A percentile compares a stretch with the other conserved stretches of the same genome.
Conservation (phyloP, 2,888 invertebrate species). For the Thereva unica region DNA sequence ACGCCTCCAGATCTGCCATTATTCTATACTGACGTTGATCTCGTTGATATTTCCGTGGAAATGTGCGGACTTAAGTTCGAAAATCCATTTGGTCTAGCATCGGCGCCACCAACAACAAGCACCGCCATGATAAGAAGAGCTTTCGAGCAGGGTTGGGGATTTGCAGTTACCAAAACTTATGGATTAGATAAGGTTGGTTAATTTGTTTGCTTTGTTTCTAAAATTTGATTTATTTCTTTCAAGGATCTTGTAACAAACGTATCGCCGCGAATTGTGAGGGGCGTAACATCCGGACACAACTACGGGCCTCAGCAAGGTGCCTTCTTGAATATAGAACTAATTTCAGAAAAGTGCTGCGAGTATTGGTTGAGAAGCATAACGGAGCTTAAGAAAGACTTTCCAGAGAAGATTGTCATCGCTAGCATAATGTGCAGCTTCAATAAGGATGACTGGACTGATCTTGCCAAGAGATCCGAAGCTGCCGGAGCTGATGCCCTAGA, state of each 20-base stretch:
- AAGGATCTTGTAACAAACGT: slow-evolving; percentile 95
- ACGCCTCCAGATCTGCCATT: slow-evolving; percentile 78
- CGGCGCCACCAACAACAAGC: slow-evolving; percentile 94
- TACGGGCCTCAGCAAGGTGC: slow-evolving; percentile 96
- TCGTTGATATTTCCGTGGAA: slow-evolving; percentile 90
- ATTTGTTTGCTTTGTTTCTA: background rate
- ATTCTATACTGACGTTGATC: slow-evolving; percentile 90
- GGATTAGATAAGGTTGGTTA: slow-evolving; percentile 81
- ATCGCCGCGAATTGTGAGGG: slow-evolving; percentile 93
- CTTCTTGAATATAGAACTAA: slow-evolving; percentile 96
- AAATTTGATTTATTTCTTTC: slow-evolving; percentile 40
- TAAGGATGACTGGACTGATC: slow-evolving; percentile 83
- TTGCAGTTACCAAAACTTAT: slow-evolving; percentile 97
- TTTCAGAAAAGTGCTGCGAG: slow-evolving; percentile 92
- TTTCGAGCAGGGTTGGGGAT: slow-evolving; percentile 97
- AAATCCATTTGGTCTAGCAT: slow-evolving; percentile 97
- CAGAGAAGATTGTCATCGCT: slow-evolving; percentile 87
- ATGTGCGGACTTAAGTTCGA: slow-evolving; percentile 92
- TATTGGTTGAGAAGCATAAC: slow-evolving; percentile 90
- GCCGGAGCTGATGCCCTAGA: slow-evolving; percentile 95
- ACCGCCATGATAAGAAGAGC: slow-evolving; percentile 93
- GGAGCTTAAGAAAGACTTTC: slow-evolving; percentile 91
- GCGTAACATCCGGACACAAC: slow-evolving; percentile 86
- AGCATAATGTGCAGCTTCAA: slow-evolving; percentile 94
- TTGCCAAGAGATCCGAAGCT: slow-evolving; percentile 76